These are phyloP conservation scores for Diploptera punctata DNA, from an alignment of 2,888 invertebrate genomes.

Conservation along the genomic window DNA sequence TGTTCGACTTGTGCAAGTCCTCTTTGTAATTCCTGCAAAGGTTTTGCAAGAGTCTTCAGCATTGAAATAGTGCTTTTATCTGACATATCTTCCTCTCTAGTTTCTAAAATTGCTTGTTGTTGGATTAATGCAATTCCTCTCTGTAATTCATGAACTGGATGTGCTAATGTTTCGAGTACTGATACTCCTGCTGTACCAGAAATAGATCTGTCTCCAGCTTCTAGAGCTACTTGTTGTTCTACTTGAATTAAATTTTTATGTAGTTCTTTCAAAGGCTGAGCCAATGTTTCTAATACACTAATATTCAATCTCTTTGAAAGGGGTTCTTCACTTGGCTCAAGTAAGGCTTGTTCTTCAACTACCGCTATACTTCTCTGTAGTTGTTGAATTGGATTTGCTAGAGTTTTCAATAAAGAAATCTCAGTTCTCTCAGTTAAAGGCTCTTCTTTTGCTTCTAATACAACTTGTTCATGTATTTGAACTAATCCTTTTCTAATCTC, in stretches of 20 bases:
- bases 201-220: constrained; percentile 6
- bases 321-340: constrained; percentile 41
- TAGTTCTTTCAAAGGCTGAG: constrained; percentile 48
- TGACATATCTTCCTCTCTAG: constrained; percentile 22
- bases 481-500: constrained; percentile 1
- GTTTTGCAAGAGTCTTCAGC: constrained; percentile 14
- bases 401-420: constrained; percentile 53
- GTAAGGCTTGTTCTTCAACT: constrained; percentile 48
- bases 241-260: constrained; percentile 30
- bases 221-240: constrained; percentile 26
- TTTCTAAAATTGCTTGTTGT: constrained; percentile 49
- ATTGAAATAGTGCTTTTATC: constrained; percentile 2
- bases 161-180: constrained; percentile 34
- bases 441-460: constrained; percentile 19
- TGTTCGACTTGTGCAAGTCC: constrained; percentile 10
- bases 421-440: constrained; percentile 46
- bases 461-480: constrained; percentile 9
- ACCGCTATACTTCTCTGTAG: constrained; percentile 50
- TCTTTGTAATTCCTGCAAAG: constrained; percentile 1
- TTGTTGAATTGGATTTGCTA: constrained; percentile 51
- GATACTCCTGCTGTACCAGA: constrained; percentile 12
- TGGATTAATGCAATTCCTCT: constrained; percentile 53
- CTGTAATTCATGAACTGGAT: constrained; percentile 49
- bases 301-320: constrained; percentile 32
- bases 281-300: constrained; percentile 46